Percentiles rank a stretch among this genome's conserved stretches.
phyloP scores from a whole-genome alignment of 2,797 vertebrate genomes.

The Platyrinchus mystaceus region DNA sequence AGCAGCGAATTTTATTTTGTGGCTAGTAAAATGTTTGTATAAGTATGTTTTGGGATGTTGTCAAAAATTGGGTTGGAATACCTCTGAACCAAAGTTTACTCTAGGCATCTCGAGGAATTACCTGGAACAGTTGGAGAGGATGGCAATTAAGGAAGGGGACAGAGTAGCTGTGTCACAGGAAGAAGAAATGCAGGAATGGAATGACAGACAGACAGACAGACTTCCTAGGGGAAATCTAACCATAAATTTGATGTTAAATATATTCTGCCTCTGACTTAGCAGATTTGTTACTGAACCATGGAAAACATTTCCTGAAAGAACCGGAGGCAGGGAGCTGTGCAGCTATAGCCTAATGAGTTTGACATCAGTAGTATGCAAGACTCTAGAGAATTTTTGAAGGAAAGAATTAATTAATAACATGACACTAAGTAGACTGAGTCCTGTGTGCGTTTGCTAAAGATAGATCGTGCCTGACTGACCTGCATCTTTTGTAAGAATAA shows the following conservation, averaged over 20 bases:
- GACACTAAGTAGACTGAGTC: constrained; percentile 2
- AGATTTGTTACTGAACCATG: not conserved
- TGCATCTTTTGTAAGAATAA: not conserved
- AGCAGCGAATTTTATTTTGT: not conserved
- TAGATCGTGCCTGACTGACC: not conserved
- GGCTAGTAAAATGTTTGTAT: not conserved
- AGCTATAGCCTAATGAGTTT: not conserved
- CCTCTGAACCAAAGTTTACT: not conserved
- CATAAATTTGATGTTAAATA: not conserved
- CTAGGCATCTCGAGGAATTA: not conserved
- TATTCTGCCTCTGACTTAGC: not conserved
- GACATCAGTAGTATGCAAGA: not conserved
- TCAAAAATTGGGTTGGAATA: not conserved
- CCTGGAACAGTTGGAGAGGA: not conserved
- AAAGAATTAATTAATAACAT: constrained; percentile 42
- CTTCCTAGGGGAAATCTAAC: not conserved
- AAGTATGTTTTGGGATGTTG: not conserved
- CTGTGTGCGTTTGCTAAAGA: not conserved
- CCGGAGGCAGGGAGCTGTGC: not conserved
- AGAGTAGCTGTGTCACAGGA: not conserved
- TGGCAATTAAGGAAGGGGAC: not conserved
- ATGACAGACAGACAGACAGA: not conserved
- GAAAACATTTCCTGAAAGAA: not conserved
- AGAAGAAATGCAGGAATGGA: not conserved
- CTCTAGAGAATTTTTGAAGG: not conserved